Evolutionary conservation across 1,140 invertebrate genomes (phyloP).

Genomic region (Arctopsyche grandis): DNA sequence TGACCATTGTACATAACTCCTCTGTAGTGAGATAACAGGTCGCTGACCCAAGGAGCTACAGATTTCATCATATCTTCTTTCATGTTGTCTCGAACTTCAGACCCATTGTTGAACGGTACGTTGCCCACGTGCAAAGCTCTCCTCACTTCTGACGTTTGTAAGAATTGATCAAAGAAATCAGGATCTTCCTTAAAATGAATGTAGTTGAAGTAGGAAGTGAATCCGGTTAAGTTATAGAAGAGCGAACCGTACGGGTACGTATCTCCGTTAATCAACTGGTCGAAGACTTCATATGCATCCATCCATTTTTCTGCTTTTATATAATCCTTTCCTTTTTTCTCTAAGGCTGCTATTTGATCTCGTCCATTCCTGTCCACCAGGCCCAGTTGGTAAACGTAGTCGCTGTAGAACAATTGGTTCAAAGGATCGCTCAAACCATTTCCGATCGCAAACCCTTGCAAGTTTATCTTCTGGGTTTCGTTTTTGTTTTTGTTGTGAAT

Average conservation of each 20-base stretch:
- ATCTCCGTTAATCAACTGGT: conserved; percentile 78
- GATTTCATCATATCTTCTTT: conserved; percentile 85
- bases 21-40: conserved; percentile 75
- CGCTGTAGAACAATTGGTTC: conserved; percentile 81
- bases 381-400: conserved; percentile 85
- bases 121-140: conserved; percentile 86
- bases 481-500: conserved; percentile 73
- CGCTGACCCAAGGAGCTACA: conserved; percentile 78
- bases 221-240: conserved; percentile 84
- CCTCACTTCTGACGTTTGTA: conserved; percentile 71
- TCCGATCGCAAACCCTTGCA: conserved; percentile 83
- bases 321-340: conserved; percentile 67
- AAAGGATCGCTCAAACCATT: conserved; percentile 86
- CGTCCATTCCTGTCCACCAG: conserved; percentile 76
- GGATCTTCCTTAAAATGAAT: conserved; percentile 68
- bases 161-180: conserved; percentile 66
- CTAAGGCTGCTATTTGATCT: conserved; percentile 70
- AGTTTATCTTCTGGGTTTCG: conserved; percentile 70
- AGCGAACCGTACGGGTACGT: conserved; percentile 69
- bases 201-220: conserved; percentile 84
- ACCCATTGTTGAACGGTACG: conserved; percentile 71
- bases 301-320: conserved; percentile 73
- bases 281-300: conserved; percentile 76
- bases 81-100: conserved; percentile 74
- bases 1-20: conserved; percentile 85